These are phyloP conservation scores for Picathartes gymnocephalus DNA, from an alignment of 2,113 vertebrate genomes.

Conservation along the genomic window DNA sequence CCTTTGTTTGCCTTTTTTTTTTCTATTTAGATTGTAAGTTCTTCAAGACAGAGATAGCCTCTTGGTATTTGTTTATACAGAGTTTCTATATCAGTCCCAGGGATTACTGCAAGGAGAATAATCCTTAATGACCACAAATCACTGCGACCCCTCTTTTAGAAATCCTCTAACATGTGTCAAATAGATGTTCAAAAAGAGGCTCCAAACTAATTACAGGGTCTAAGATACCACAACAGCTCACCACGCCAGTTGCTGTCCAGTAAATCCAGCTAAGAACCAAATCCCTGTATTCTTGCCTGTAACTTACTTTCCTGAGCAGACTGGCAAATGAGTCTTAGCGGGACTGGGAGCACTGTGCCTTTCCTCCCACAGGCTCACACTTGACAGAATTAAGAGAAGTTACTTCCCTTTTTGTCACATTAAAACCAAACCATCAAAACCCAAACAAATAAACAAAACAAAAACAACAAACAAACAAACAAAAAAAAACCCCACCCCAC, in stretches of 20 bases:
- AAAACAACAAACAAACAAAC: neutral
- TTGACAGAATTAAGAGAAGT: neutral
- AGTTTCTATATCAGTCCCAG: neutral
- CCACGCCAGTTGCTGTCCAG: neutral
- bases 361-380: neutral
- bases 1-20: slow-evolving; percentile 40
- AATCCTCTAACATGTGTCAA: neutral
- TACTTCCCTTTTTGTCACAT: neutral
- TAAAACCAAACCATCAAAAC: neutral
- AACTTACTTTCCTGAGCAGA: neutral
- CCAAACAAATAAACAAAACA: neutral
- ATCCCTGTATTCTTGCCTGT: neutral
- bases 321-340: neutral
- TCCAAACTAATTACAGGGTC: neutral
- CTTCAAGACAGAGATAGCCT: slow-evolving; percentile 30
- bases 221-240: neutral
- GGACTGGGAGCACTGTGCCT: neutral
- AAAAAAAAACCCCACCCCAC: accelerated
- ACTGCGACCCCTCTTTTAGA: neutral
- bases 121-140: slow-evolving; percentile 42
- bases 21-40: slow-evolving; percentile 9
- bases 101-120: slow-evolving; percentile 34
- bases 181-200: neutral
- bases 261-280: neutral
- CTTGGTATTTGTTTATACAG: slow-evolving; percentile 26